These are phyloP conservation scores for Hiodon tergisus DNA, from an alignment of 2,113 vertebrate species.

Conservation along the genomic window DNA sequence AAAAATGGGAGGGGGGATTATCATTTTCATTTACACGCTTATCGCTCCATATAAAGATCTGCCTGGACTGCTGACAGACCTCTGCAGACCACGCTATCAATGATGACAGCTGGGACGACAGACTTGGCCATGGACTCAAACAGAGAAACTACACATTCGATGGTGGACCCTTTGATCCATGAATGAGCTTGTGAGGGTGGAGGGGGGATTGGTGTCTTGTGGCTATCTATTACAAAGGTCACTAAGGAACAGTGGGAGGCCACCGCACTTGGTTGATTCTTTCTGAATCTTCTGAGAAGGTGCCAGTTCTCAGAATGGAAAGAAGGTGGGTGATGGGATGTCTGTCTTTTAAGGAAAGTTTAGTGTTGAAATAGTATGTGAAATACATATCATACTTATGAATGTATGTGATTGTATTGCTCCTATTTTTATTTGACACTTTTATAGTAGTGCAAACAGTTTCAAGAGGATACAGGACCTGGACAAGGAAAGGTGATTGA, in stretches of 20 bases:
- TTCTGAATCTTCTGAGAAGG: no score
- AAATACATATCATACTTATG: no score
- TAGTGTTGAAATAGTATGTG: no score
- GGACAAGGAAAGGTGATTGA: no score
- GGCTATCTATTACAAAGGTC: constrained; percentile 51
- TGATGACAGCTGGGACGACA: constrained; percentile 44
- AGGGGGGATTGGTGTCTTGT: neutral
- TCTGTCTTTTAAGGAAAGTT: no score
- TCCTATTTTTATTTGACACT: no score
- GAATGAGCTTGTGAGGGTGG: constrained; percentile 38
- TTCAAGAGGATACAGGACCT: no score
- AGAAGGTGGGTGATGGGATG: neutral
- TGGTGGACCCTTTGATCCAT: constrained; percentile 38
- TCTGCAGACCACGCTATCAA: constrained; percentile 43
- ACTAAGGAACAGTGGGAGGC: no score
- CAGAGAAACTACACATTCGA: constrained; percentile 18
- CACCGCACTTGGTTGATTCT: no score
- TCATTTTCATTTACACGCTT: constrained; percentile 11
- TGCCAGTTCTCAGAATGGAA: no score
- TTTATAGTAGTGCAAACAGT: no score
- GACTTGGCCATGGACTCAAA: constrained; percentile 36
- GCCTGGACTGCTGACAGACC: constrained; percentile 33
- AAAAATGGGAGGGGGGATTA: neutral
- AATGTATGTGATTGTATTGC: no score
- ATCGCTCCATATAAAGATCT: constrained; percentile 15